Evolutionary conservation across 2,888 invertebrate genomes (phyloP).

Genomic region (Dioctria linearis): DNA sequence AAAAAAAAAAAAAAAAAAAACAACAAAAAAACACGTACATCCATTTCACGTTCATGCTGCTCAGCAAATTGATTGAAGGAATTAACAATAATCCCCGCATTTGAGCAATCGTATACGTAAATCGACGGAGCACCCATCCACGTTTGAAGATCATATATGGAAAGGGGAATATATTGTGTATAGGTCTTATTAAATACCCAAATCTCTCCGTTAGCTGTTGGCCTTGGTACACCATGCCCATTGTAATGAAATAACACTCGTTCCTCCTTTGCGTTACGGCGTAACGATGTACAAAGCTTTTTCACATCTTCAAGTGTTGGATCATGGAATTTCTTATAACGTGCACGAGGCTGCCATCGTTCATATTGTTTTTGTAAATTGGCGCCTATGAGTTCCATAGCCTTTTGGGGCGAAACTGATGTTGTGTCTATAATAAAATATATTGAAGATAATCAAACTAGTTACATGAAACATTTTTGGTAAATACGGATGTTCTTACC

Average conservation of each 20-base stretch:
- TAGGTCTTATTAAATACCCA: slow-evolving; percentile 99
- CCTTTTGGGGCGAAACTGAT: slow-evolving; percentile 90
- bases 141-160: slow-evolving; percentile 97
- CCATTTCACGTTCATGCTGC: slow-evolving; percentile 89
- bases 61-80: slow-evolving; percentile 91
- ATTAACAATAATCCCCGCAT: slow-evolving; percentile 96
- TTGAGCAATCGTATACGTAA: slow-evolving; percentile 99
- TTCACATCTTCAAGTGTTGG: slow-evolving; percentile 99
- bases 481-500: slow-evolving; percentile 74
- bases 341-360: slow-evolving; percentile 97
- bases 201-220: slow-evolving; percentile 98
- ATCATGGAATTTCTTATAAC: slow-evolving; percentile 97
- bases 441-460: not conserved
- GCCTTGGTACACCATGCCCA: slow-evolving; percentile 98
- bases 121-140: slow-evolving; percentile 99
- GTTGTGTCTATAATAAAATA: slow-evolving; percentile 79
- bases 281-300: slow-evolving; percentile 93
- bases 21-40: slow-evolving; percentile 70
- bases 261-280: slow-evolving; percentile 98
- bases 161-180: slow-evolving; percentile 99
- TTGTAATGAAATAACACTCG: slow-evolving; percentile 99
- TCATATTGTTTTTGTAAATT: slow-evolving; percentile 97
- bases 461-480: not conserved
- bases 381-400: slow-evolving; percentile 91
- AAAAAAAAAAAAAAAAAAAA: too few relatives aligned